Evolutionary conservation across 2,888 invertebrate genomes (phyloP), one percentile per base, ranked within the genome.

Genomic region (Hypolimnas misippus): DNA sequence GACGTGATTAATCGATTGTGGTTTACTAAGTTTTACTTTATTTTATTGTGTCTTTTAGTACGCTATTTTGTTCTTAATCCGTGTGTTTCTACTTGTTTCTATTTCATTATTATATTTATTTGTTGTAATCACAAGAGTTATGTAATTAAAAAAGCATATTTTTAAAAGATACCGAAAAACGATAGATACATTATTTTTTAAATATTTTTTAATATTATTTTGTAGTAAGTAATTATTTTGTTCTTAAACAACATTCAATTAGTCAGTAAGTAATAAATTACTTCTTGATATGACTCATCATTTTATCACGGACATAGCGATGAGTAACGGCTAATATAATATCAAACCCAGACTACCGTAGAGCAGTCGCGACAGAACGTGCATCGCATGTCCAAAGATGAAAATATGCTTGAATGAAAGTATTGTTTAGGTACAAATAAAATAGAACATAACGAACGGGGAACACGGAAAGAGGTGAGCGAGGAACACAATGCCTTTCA

Each of bases 341-440:
- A 17, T 63, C 51, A 68, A 70, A 75, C 74, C 76, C 78, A 74
- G 74, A 78, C 49, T 56, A 21, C 62, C 73, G 74, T 77, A 71
- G 75, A 81, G 79, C 77, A 78, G 82, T 83, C 81, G 82, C 78
- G 81, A 80, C 81, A 71, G 72, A 73, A 81, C 89, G 89, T 87
- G 89, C 66, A 83, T 82, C 83, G 87, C 87, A 88, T 89, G 76
- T 77, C 83, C 83, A 86, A 87, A 84, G 74, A 76, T 71, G 69
- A 69, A 71, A 75, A 82, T 76, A 78, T 82, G 85, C 88, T 89
- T 87, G 86, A 88, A 88, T 86, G 80, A 84, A 46, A 21, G 44
- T 84, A 87, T 87, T 89, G 86, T 87, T 85, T 81, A 78, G 78
- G 78, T 80, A 80, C 76, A 80, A 78, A 85, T 85, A 83, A 83